Evolutionary conservation across 2,888 invertebrate species (phyloP).

Genomic region (Caenorhabditis sp.): DNA sequence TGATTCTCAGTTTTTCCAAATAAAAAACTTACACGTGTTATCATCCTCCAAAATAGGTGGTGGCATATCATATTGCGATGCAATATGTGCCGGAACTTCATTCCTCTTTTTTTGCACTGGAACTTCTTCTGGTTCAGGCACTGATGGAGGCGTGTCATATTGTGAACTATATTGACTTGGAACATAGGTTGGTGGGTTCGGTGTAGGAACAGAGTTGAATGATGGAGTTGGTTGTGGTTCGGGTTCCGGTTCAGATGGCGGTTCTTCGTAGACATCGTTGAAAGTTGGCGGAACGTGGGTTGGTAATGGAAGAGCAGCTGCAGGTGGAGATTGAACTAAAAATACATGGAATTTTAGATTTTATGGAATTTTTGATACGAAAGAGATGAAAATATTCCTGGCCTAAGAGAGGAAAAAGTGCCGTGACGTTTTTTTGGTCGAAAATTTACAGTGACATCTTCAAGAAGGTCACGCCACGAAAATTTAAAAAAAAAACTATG

Average conservation of each 20-base stretch:
- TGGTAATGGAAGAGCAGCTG: neutral
- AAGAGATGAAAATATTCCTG: too few species aligned
- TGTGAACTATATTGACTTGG: conserved; percentile 20
- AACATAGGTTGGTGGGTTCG: conserved; percentile 7
- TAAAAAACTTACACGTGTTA: too few species aligned
- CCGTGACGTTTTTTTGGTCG: too few species aligned
- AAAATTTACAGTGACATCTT: too few species aligned
- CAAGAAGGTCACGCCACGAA: too few species aligned
- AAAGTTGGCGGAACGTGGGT: neutral
- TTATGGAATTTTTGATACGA: too few species aligned
- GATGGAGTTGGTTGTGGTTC: conserved; percentile 4
- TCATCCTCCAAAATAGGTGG: conserved; percentile 29
- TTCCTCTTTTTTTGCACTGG: too few species aligned
- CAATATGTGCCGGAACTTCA: conserved; percentile 23
- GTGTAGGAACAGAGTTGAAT: conserved; percentile 25
- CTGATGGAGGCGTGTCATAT: conserved; percentile 23
- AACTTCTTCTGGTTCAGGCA: conserved; percentile 11
- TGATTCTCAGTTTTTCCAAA: too few species aligned
- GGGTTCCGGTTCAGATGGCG: conserved; percentile 12
- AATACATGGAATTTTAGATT: neutral
- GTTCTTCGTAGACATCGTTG: conserved; percentile 25
- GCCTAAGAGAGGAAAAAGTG: too few species aligned
- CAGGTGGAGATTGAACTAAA: neutral
- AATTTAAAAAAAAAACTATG: too few species aligned
- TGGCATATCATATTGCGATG: conserved; percentile 40